Percentiles rank a stretch among this genome's conserved stretches.
Evolutionary conservation across 2,113 vertebrate species (phyloP).

Genomic region (Chroicocephalus ridibundus): DNA sequence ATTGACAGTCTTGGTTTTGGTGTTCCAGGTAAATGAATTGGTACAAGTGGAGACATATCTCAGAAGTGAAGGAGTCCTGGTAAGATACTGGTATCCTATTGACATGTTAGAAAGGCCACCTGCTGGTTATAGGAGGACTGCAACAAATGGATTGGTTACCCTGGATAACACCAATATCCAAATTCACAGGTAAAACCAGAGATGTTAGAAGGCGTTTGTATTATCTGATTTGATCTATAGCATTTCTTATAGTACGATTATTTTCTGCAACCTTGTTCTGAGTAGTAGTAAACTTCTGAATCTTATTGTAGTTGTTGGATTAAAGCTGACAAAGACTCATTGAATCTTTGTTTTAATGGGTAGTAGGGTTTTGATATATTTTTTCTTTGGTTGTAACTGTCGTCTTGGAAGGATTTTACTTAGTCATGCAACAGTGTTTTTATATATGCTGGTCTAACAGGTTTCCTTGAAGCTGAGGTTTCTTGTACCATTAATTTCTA

Average conservation of each 20-base stretch:
- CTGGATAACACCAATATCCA: constrained; percentile 97
- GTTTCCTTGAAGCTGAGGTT: background rate
- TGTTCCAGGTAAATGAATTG: constrained; percentile 88
- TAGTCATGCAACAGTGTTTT: background rate
- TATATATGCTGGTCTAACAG: background rate
- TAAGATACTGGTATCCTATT: constrained; percentile 98
- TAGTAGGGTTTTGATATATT: too few relatives aligned
- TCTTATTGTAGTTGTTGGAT: background rate
- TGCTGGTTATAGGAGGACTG: constrained; percentile 91
- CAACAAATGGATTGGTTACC: constrained; percentile 92
- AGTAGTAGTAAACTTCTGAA: background rate
- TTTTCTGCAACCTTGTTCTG: background rate
- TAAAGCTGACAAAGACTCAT: background rate
- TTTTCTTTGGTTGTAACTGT: background rate
- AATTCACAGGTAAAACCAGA: constrained; percentile 86
- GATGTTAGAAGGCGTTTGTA: background rate
- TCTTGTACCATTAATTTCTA: background rate
- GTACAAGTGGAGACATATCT: constrained; percentile 97
- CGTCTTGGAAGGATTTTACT: background rate
- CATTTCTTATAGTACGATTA: background rate
- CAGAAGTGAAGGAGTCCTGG: constrained; percentile 93
- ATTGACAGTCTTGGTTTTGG: background rate
- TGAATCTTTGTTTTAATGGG: background rate
- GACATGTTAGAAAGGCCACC: constrained; percentile 96
- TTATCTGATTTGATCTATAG: background rate